Percentiles rank a stretch among this genome's conserved stretches.
phyloP scores from a whole-genome alignment of 37 sponge, comb jelly and placozoan species.

The Oscarella lobularis region DNA sequence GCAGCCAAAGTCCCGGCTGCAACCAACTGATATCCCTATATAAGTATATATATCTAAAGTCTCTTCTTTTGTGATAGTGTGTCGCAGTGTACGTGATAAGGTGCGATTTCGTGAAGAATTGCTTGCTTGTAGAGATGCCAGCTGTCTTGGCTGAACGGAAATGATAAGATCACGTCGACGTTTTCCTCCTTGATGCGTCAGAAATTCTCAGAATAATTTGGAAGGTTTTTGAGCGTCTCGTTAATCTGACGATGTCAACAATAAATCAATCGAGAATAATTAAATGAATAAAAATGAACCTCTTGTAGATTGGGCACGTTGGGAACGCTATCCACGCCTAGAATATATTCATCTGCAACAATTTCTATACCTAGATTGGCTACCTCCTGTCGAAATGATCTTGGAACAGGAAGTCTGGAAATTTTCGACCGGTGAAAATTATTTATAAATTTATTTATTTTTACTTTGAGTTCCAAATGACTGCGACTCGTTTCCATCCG shows the following conservation, averaged over 20 bases:
- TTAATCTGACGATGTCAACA: neutral
- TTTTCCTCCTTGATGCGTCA: neutral
- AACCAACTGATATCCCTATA: neutral
- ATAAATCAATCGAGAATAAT: neutral
- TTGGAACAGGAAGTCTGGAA: neutral
- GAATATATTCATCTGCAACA: neutral
- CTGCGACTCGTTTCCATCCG: neutral
- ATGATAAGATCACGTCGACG: neutral
- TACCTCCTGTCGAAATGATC: neutral
- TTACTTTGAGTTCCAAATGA: neutral
- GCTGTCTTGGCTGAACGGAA: neutral
- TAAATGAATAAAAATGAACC: neutral
- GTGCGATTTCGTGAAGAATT: neutral
- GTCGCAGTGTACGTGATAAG: neutral
- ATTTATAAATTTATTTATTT: no score
- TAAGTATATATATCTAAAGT: neutral
- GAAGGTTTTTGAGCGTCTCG: neutral
- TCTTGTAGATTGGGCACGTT: neutral
- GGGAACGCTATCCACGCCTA: neutral
- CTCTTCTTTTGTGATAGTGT: no score
- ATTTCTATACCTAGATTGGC: neutral
- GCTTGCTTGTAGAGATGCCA: slow-evolving; percentile 2
- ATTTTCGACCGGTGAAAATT: no score
- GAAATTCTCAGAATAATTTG: neutral
- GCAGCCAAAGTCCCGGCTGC: neutral